Conservation (phyloP, 2,113 vertebrate species). For the Eublepharis macularius region DNA sequence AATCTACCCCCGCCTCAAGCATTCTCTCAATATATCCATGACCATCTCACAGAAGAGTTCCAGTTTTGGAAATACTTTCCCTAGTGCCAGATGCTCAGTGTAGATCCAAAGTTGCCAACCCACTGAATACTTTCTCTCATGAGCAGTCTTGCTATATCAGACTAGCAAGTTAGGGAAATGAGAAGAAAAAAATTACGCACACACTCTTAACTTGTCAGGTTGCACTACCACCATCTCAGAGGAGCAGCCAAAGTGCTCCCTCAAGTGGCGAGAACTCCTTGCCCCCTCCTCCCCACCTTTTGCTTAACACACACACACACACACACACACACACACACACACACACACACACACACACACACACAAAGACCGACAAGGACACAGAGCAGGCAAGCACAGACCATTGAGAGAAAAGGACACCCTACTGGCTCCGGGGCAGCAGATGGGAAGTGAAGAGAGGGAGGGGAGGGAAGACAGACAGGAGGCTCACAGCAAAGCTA, state of each 20-base stretch:
- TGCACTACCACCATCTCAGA: neutral
- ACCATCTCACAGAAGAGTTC: too few species aligned
- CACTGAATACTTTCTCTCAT: neutral
- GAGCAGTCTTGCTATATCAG: neutral
- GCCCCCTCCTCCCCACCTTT: neutral
- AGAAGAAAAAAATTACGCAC: neutral
- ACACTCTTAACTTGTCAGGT: neutral
- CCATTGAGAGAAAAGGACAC: neutral
- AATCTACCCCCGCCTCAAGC: too few species aligned
- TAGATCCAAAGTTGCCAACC: too few species aligned
- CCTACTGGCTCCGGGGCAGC: neutral
- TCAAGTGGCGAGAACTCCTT: neutral
- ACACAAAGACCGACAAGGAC: neutral
- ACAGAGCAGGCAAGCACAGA: neutral
- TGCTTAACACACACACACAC: too few species aligned
- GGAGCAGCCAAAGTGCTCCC: neutral
- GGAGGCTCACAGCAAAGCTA: neutral
- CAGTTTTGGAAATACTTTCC: too few species aligned
- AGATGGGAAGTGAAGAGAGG: conserved; percentile 18
- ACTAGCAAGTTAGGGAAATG: neutral
- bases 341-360: neutral
- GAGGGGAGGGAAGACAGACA: neutral
- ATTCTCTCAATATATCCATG: too few species aligned
- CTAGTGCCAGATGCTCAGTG: too few species aligned
- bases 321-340: neutral